Evolutionary conservation across 2,888 invertebrate genomes (phyloP).

Genomic region (Drosophila nr. perissopoda): DNA sequence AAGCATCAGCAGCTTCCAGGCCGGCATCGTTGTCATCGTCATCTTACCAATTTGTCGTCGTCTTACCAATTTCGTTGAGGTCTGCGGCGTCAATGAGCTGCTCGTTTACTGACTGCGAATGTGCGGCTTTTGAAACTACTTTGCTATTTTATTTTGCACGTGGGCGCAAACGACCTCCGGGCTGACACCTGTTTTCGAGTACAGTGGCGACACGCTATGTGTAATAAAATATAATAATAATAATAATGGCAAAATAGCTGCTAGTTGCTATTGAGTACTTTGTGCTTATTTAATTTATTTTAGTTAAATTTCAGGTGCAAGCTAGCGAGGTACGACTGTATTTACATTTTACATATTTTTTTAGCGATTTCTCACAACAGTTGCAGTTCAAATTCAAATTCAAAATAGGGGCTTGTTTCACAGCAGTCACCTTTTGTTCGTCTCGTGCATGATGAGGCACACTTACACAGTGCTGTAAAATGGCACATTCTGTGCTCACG

Average conservation of each 20-base stretch:
- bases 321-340: background rate
- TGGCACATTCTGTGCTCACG: background rate
- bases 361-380: background rate
- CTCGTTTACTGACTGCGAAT: slow-evolving; percentile 38
- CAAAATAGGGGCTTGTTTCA: slow-evolving; percentile 21
- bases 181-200: background rate
- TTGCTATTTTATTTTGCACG: slow-evolving; percentile 2
- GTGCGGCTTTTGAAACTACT: slow-evolving; percentile 1
- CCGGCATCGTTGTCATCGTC: slow-evolving; percentile 5
- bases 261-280: background rate
- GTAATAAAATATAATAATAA: background rate
- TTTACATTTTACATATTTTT: background rate
- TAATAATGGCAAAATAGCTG: background rate
- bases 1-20: slow-evolving; percentile 46
- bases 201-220: background rate
- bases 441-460: background rate
- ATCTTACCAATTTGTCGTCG: background rate
- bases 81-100: slow-evolving; percentile 30
- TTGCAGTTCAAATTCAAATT: slow-evolving; percentile 6
- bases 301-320: background rate
- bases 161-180: slow-evolving; percentile 2
- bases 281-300: background rate
- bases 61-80: slow-evolving; percentile 25
- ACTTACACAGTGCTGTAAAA: slow-evolving; percentile 1
- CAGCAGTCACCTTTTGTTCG: slow-evolving; percentile 24